These are phyloP conservation scores for Leptobrachium ailaonicum DNA, from an alignment of 2,113 vertebrate genomes.

Conservation along the genomic window DNA sequence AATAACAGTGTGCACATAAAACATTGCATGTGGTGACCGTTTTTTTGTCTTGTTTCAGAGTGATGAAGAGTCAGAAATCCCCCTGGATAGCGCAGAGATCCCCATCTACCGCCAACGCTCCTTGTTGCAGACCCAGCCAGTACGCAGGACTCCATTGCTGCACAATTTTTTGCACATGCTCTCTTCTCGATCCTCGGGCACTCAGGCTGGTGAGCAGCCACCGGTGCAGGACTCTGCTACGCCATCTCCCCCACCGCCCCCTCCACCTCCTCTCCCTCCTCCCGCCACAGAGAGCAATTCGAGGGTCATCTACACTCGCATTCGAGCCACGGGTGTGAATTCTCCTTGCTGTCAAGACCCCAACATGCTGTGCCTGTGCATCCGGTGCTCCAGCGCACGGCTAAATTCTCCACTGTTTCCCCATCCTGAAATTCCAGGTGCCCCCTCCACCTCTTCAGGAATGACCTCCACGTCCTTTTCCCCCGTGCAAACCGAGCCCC, in stretches of 20 bases:
- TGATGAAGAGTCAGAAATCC: constrained; percentile 93
- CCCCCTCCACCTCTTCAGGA: constrained; percentile 72
- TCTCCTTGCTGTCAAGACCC: constrained; percentile 93
- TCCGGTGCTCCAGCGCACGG: constrained; percentile 84
- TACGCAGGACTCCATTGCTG: constrained; percentile 93
- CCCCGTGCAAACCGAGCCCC: constrained; percentile 89
- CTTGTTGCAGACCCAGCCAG: constrained; percentile 90
- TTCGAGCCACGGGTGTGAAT: constrained; percentile 78
- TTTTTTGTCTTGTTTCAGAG: constrained; percentile 68
- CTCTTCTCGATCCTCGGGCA: constrained; percentile 89
- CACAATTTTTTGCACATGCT: constrained; percentile 99
- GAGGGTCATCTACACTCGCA: constrained; percentile 68
- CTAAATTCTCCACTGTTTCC: constrained; percentile 76
- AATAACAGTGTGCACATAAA: too few species aligned
- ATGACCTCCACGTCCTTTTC: constrained; percentile 85
- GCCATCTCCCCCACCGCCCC: constrained; percentile 76
- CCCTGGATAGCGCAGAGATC: constrained; percentile 93
- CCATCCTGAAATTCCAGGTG: constrained; percentile 67
- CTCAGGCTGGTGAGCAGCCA: constrained; percentile 81
- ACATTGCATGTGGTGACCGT: too few species aligned
- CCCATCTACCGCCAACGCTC: constrained; percentile 93
- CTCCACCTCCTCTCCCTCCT: constrained; percentile 72
- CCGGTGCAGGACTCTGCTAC: constrained; percentile 77
- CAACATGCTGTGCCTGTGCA: constrained; percentile 92
- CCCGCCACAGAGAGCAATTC: constrained; percentile 71